phyloP scores from a whole-genome alignment of 1,140 invertebrate species.

The Potamilus streckersoni region DNA sequence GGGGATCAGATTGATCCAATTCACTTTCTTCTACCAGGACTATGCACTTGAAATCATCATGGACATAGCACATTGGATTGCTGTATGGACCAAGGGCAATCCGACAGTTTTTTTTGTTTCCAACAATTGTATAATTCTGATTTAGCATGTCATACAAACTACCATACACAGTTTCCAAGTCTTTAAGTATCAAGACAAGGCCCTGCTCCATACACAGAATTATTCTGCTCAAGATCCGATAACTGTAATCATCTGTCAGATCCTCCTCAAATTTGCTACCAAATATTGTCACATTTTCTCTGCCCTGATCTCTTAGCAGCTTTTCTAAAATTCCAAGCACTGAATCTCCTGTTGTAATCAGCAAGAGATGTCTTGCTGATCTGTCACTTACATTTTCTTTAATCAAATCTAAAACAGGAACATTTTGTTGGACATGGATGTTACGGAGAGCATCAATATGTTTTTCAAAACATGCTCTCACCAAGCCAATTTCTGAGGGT shows the following conservation, averaged over 20 bases:
- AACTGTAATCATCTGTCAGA: conserved; percentile 32
- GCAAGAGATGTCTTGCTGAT: conserved; percentile 22
- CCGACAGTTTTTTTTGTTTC: conserved; percentile 23
- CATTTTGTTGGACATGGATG: no score
- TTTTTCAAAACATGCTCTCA: conserved; percentile 9
- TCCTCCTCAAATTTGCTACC: conserved; percentile 41
- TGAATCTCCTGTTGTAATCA: conserved; percentile 17
- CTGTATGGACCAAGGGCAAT: no score
- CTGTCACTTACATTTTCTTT: conserved; percentile 21
- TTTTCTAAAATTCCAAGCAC: conserved; percentile 13
- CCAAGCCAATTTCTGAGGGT: conserved; percentile 4
- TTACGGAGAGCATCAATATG: no score
- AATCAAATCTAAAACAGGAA: conserved; percentile 18
- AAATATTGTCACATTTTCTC: conserved; percentile 20
- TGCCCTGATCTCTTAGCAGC: neutral
- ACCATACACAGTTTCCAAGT: conserved; percentile 40
- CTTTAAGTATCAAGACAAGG: conserved; percentile 34
- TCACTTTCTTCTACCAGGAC: conserved; percentile 36
- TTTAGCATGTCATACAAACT: conserved; percentile 21
- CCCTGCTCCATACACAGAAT: conserved; percentile 48
- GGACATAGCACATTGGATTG: no score
- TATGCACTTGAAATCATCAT: conserved; percentile 32
- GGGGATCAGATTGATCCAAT: conserved; percentile 28
- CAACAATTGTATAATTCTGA: conserved; percentile 35
- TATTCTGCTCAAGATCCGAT: conserved; percentile 36